Conservation (phyloP, 1,140 invertebrate species). For the Pectinophora gossypiella region DNA sequence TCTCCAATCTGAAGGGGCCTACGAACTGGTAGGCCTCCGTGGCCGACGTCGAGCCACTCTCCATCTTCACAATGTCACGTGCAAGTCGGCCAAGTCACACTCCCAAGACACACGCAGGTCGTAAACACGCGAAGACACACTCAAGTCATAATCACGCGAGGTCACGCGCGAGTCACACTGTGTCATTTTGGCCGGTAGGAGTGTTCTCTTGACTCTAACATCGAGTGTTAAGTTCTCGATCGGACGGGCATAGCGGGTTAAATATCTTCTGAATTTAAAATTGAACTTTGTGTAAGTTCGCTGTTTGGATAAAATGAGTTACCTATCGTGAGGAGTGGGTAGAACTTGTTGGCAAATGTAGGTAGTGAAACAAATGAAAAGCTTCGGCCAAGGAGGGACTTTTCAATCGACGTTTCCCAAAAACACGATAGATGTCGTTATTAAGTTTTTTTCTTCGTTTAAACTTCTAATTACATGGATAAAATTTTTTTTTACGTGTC, state of each 20-base stretch:
- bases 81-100: not conserved
- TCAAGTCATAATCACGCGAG: not conserved
- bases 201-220: not conserved
- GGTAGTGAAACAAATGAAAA: too few species aligned
- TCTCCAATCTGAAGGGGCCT: conserved; percentile 98
- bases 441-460: too few species aligned
- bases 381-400: too few species aligned
- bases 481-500: too few species aligned
- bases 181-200: not conserved
- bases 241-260: not conserved
- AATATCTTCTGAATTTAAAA: too few species aligned
- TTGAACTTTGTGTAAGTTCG: too few species aligned
- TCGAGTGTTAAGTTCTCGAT: not conserved
- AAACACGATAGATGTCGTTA: too few species aligned
- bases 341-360: too few species aligned
- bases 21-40: conserved; percentile 91
- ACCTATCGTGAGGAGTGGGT: too few species aligned
- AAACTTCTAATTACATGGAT: too few species aligned
- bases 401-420: too few species aligned
- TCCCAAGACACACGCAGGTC: conserved; percentile 19
- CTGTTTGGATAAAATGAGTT: too few species aligned
- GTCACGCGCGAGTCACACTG: not conserved
- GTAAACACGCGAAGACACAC: conserved; percentile 2
- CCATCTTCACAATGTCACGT: conserved; percentile 38
- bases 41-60: conserved; percentile 58